Percentiles rank a stretch among this genome's conserved stretches.
phyloP scores from a whole-genome alignment of 37 sponge, comb jelly and placozoan genomes.

The Hormiphora californensis region DNA sequence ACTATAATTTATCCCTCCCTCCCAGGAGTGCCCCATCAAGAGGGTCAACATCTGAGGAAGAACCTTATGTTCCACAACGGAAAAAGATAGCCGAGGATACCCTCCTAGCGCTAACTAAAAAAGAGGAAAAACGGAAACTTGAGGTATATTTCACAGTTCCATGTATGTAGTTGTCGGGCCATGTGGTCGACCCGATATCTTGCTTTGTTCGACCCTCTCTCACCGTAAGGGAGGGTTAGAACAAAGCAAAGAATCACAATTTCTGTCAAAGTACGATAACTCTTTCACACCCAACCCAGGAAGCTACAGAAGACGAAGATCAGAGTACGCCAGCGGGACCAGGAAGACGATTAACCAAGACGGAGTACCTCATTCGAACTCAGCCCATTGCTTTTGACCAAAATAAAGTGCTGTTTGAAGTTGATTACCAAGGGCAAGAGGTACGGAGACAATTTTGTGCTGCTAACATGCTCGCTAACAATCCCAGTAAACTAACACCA shows the following conservation, averaged over 20 bases:
- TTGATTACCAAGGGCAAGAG: slow-evolving; percentile 51
- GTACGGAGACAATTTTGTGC: neutral
- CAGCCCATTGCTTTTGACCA: neutral
- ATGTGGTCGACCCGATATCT: too few relatives aligned
- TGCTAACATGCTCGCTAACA: neutral
- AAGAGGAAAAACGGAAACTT: slow-evolving; percentile 13
- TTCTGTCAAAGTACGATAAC: too few relatives aligned
- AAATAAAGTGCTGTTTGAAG: neutral
- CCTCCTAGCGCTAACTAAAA: neutral
- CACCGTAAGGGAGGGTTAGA: too few relatives aligned
- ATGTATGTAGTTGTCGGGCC: too few relatives aligned
- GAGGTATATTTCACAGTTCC: neutral
- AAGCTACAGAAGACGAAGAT: neutral
- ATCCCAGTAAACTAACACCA: neutral
- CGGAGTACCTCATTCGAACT: neutral
- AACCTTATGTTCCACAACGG: slow-evolving; percentile 23
- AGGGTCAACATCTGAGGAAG: neutral
- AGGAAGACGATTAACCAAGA: neutral
- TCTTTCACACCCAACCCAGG: neutral
- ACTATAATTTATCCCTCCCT: neutral
- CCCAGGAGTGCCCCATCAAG: too few relatives aligned
- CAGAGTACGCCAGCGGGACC: neutral
- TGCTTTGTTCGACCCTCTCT: too few relatives aligned
- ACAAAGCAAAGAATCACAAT: too few relatives aligned
- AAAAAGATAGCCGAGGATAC: slow-evolving; percentile 52